phyloP scores from a whole-genome alignment of 2,797 vertebrate genomes.

The Catharus ustulatus region DNA sequence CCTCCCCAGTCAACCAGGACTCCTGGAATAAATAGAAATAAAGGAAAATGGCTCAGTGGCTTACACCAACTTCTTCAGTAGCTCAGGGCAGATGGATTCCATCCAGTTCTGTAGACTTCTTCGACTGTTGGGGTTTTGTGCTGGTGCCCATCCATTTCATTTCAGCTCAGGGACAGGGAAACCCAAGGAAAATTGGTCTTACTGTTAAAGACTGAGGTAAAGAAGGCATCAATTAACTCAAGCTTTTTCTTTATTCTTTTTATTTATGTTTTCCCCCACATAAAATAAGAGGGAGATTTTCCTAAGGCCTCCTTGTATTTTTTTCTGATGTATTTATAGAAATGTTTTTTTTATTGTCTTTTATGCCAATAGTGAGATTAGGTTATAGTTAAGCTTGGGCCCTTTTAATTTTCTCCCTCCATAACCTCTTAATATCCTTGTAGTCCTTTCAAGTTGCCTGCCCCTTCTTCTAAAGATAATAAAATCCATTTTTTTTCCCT shows the following conservation, averaged over 20 bases:
- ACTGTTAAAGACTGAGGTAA: neutral
- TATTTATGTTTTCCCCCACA: neutral
- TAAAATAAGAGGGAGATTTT: neutral
- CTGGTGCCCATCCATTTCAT: neutral
- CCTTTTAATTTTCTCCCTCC: neutral
- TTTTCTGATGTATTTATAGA: neutral
- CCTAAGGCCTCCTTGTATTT: neutral
- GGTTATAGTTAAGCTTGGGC: neutral
- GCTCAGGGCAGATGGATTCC: too few species aligned
- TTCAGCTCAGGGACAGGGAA: neutral
- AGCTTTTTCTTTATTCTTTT: neutral
- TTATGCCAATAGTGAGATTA: neutral
- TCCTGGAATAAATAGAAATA: neutral
- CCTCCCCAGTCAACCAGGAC: rapidly evolving
- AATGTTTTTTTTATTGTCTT: neutral
- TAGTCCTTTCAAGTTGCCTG: neutral
- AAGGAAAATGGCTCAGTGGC: neutral
- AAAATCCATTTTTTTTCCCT: neutral
- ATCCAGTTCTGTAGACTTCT: neutral
- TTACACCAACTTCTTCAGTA: neutral
- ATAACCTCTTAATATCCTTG: neutral
- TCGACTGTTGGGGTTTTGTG: neutral
- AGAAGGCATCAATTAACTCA: neutral
- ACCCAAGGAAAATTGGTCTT: neutral
- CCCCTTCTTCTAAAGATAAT: neutral